Conservation (phyloP, 2,113 vertebrate genomes). For the Antechinus flavipes region DNA sequence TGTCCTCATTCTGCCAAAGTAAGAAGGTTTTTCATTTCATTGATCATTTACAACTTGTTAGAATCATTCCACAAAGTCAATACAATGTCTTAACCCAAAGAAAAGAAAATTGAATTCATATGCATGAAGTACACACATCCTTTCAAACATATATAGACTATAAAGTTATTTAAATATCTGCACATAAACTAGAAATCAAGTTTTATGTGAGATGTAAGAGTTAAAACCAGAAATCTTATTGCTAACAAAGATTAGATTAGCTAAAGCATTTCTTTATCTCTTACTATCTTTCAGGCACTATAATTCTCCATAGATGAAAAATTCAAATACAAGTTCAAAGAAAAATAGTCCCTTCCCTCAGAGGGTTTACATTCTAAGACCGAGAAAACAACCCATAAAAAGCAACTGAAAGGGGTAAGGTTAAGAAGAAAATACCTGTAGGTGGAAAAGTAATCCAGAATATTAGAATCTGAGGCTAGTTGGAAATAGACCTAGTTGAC, state of each 20-base stretch:
- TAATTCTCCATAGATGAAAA: no score
- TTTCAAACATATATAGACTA: not conserved
- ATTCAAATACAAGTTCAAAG: no score
- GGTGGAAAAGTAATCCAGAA: no score
- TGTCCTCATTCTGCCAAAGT: not conserved
- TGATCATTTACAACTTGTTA: conserved; percentile 47
- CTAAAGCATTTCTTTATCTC: conserved; percentile 1
- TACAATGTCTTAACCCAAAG: not conserved
- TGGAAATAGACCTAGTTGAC: no score
- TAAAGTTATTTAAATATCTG: conserved; percentile 17
- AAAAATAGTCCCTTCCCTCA: no score
- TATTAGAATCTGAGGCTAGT: no score
- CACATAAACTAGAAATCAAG: not conserved
- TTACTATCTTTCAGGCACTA: no score
- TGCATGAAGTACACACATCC: not conserved
- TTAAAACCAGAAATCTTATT: not conserved
- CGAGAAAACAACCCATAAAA: no score
- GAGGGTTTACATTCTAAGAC: no score
- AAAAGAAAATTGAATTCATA: conserved; percentile 5
- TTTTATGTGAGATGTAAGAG: not conserved
- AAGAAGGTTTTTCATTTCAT: not conserved
- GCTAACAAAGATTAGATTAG: not conserved
- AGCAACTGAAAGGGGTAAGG: no score
- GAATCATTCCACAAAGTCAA: conserved; percentile 31
- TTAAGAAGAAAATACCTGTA: no score